Conservation (phyloP, 2,888 invertebrate genomes). For the Ennomos erosarius region DNA sequence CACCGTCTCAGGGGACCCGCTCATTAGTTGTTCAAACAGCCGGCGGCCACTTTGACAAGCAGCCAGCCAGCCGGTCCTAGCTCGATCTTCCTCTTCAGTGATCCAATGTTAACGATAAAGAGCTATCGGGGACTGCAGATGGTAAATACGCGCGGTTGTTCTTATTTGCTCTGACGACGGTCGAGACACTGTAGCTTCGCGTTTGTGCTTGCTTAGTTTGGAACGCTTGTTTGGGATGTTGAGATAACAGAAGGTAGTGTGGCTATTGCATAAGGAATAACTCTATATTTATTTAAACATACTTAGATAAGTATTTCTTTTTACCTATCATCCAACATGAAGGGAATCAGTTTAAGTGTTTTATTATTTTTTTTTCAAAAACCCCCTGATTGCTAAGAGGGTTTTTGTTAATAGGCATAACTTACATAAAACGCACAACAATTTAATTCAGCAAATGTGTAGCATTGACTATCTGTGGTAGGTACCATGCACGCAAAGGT, state of each 20-base stretch:
- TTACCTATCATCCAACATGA: too few species aligned
- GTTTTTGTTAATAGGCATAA: too few species aligned
- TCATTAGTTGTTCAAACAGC: conserved; percentile 85
- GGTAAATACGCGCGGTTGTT: conserved; percentile 68
- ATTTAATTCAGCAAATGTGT: too few species aligned
- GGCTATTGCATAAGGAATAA: not conserved
- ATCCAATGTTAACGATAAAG: conserved; percentile 73
- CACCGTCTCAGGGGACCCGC: conserved; percentile 79
- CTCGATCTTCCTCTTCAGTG: conserved; percentile 75
- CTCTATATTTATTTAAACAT: conserved; percentile 2
- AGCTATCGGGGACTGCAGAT: conserved; percentile 64
- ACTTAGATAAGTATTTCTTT: too few species aligned
- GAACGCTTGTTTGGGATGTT: conserved; percentile 21
- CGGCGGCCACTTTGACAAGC: conserved; percentile 83
- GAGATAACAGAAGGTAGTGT: conserved; percentile 3
- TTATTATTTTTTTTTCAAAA: too few species aligned
- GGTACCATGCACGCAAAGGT: too few species aligned
- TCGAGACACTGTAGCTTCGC: conserved; percentile 43
- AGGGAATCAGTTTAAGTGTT: too few species aligned
- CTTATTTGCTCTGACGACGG: conserved; percentile 54
- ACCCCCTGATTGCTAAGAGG: too few species aligned
- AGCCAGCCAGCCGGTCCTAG: conserved; percentile 58
- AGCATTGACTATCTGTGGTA: too few species aligned
- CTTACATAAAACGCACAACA: too few species aligned
- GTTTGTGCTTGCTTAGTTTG: conserved; percentile 25